Evolutionary conservation across 2,113 vertebrate species (phyloP), one percentile per base, ranked within the genome.

Genomic region (Chroicocephalus ridibundus): DNA sequence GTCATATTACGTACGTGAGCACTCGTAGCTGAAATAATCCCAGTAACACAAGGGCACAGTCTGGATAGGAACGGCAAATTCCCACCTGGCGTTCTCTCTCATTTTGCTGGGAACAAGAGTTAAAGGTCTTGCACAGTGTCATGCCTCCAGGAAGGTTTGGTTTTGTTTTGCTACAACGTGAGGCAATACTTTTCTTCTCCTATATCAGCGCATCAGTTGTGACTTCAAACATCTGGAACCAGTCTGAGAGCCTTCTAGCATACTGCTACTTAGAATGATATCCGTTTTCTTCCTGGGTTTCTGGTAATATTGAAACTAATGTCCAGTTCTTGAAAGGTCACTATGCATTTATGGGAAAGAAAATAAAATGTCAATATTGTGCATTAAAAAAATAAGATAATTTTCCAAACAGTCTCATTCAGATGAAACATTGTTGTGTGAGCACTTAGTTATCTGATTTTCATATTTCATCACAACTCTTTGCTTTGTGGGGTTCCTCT

Each of bases 401-500:
- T 96, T 91, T 94, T 60, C 40, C 65, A 36, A 82, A 2, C 25
- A 51, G 46, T 87, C 81, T 66, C 9, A 34, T 68, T 90, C 57
- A 71, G 29, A 40, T 68, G 69, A 82, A 83, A 60, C 24, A 58
- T 10, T 70, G 20, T 80, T 71, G n/a, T 60, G 80, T 55, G 47
- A 86, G 51, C 46, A 70, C 61, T 82, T 79, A 72, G 36, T 61
- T 94, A 40, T 31, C 86, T 61, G 66, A 82, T 86, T 94, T 91
- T 82, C 46, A 24, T 70, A n/a, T 91, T 94, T 89, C 77, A 61
- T 68, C 55, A 40, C 49, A 79, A 51, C 21, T 76, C 57, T 82
- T 82, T 80, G 40, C 57, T 94, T 94, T 76, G 77, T 86, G 26
- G 81, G 74, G 52, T 65, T 96, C 78, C 77, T 95, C 70, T 94